Evolutionary conservation across 2,797 vertebrate species (phyloP).

Genomic region (Eupleurogrammus muticus): DNA sequence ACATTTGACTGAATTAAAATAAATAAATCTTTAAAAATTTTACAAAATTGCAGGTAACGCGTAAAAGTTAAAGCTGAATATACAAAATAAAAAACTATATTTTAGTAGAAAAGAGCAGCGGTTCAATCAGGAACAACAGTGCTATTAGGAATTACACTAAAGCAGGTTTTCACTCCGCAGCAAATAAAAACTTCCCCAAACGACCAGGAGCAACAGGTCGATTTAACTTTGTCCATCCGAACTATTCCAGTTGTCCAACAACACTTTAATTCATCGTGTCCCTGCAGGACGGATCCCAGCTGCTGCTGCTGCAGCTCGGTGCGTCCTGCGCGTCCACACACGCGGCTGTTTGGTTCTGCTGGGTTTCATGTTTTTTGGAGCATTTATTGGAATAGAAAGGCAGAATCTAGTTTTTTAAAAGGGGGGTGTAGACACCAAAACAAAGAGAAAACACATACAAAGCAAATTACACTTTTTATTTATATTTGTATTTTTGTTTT

Average conservation of each 20-base stretch:
- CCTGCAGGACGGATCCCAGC: background rate
- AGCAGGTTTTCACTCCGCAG: background rate
- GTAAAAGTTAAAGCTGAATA: background rate
- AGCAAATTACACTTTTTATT: too few species aligned
- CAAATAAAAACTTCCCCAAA: background rate
- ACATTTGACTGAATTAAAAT: too few species aligned
- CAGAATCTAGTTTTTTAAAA: too few species aligned
- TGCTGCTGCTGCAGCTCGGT: background rate
- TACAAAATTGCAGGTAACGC: background rate
- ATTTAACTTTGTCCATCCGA: background rate
- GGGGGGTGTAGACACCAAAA: too few species aligned
- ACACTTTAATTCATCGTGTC: background rate
- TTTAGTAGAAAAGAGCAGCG: background rate
- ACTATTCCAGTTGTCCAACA: background rate
- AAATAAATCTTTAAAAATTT: too few species aligned
- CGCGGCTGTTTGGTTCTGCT: background rate
- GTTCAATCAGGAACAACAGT: background rate
- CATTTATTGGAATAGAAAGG: too few species aligned
- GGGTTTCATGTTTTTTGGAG: background rate
- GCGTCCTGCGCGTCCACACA: accelerated
- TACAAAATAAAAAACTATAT: background rate
- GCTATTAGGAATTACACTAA: too few species aligned
- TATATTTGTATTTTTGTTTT: background rate
- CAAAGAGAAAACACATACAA: too few species aligned
- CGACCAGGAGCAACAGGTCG: slow-evolving; percentile 45